Evolutionary conservation across 2,113 vertebrate species (phyloP), one percentile per base, ranked within the genome.

Genomic region (Hippocampus comes): DNA sequence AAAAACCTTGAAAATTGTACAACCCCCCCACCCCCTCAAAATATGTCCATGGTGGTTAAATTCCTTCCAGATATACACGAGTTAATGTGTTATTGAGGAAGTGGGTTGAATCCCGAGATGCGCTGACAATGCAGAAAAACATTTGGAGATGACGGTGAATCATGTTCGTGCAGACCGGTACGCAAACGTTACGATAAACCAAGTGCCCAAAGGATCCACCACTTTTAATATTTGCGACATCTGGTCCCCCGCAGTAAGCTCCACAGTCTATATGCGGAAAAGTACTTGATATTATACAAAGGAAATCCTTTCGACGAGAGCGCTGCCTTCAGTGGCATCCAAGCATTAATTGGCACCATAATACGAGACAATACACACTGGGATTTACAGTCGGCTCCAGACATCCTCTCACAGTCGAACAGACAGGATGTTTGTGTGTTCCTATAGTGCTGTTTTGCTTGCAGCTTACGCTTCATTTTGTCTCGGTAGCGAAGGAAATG

Each of bases 231-330:
- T 74, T 38, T 75, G 70, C 74, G 51, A 55, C 53, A 17, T 78
- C 70, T 67, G 25, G 34, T 38, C 43, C 76, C 59, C 71, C 64
- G 55, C 70, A 74, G 65, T 57, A 17, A 73, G 59, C 71, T 56
- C 65, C 70, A 77, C 74, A 74, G 75, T 77, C 83, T 78, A 85
- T 74, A 72, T 60, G 81, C 85, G 81, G 86, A 90, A 90, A 90
- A 88, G 87, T 83, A 90, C 63, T 86, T 82, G 43, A 79, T 84
- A 78, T 87, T 88, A 80, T 92, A 91, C 89, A 91, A 89, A 91
- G 92, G 92, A 94, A 87, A 85, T 92, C 91, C 92, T 89, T 88
- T 84, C 61, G 86, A 78, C 60, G 74, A 65, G 77, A 74, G 30
- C 64, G 68, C 80, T 81, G 72, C 78, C 70, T 74, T 68, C 18